Base-by-base conservation (phyloP, 2,888 invertebrate genomes). In the Dryomyza anilis region DNA sequence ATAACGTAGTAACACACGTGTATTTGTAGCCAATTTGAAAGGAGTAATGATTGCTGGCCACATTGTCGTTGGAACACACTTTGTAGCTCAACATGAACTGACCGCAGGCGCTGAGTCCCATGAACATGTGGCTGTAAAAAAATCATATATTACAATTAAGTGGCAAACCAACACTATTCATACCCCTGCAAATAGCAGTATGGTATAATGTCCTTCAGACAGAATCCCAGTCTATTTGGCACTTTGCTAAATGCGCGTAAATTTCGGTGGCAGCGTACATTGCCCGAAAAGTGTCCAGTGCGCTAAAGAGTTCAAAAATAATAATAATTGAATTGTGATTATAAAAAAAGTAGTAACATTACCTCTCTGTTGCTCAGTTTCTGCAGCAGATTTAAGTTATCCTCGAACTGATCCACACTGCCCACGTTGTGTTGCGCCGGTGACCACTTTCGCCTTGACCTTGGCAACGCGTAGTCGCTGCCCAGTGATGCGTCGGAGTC, bases 91-190 rank as follows among this genome's bases (percentile, higher is more conserved):
- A 85, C 70, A 97, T 87, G 85, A 91, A 96, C 84, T 94, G 93
- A 14, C 96, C 96, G 82, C 96, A 96, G 74, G 94, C 91, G n/a
- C 95, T 94, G 78, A 96, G 91, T 7, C 97, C 97, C 91, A 97
- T 93, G 79, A 95, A 94, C 70, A 96, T 90, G 82, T 96, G 95
- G 71, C 95, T 94, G 58, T 69, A 74, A 67, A 71, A 65, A 64
- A 46, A 46, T 50, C 4, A 16, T 39, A 39, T 12, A 39, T 39
- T 39, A 39, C 25, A 39, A 2, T 30, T 52, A 23, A 46, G 12
- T 7, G 3, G 16, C 25, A 4, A 59, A 23, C 16, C 29, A 5
- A 23, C 48, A 8, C 23, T 8, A 39, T 43, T 12, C 7, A 25
- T 65, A 82, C 82, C 82, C 83, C 53, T 85, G 83, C 63, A 87